phyloP scores from a whole-genome alignment of 2,113 vertebrate species.

The Heliornis fulica region DNA sequence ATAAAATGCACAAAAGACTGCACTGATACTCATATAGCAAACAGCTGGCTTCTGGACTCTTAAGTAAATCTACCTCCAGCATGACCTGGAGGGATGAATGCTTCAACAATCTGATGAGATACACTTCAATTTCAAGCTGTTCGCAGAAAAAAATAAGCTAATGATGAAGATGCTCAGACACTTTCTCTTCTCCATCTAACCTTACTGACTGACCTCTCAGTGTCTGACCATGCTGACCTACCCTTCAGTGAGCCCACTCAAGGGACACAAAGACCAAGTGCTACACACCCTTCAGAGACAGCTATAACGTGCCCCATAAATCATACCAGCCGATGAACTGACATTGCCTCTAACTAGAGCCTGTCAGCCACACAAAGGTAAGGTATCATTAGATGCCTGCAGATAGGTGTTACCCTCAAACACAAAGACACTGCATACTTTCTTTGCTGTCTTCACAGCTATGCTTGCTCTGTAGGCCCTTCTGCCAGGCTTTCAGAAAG shows the following conservation, averaged over 20 bases:
- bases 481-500: not conserved
- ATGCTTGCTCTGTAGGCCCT: not conserved
- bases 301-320: not conserved
- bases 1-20: not conserved
- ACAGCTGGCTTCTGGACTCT: not conserved
- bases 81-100: not conserved
- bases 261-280: not conserved
- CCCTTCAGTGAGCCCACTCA: not conserved
- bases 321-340: not conserved
- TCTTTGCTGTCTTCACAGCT: not conserved
- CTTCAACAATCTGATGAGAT: not conserved
- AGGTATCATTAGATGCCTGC: not conserved
- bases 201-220: not conserved
- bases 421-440: not conserved
- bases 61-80: not conserved
- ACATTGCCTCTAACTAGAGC: not conserved
- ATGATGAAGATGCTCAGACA: fast-evolving
- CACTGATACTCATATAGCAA: not conserved
- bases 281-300: not conserved
- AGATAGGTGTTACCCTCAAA: not conserved
- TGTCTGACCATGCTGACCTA: not conserved
- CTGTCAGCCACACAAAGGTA: not conserved
- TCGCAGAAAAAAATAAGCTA: not conserved
- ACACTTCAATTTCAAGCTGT: not conserved
- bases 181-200: not conserved